Base-by-base conservation (phyloP, 2,797 vertebrate species). In the Anolis apletophallus region DNA sequence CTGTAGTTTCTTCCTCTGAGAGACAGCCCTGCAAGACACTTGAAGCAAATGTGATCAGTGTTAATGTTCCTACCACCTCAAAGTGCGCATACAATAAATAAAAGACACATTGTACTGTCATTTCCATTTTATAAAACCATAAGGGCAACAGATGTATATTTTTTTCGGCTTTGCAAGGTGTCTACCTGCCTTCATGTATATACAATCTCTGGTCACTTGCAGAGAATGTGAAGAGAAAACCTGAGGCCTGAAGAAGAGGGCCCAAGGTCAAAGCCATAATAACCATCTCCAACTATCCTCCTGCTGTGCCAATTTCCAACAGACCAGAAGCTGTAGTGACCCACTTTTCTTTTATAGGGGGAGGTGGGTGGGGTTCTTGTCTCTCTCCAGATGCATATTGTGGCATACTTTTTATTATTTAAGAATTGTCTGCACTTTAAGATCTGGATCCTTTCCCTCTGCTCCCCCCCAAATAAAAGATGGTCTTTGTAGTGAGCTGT, bases 371-470 rank as follows among this genome's bases (percentile, higher is more conserved):
- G 67, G 32, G 36, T 81, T 81, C 54, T 91, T 71, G 79, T 80
- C 55, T 88, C 80, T 79, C 79, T 79, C 85, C 59, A 36, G 73
- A 61, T 85, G 67, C 80, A 80, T 85, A 78, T 36, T 85, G 52
- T 85, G 86, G 73, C 26, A 84, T 72, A 52, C 50, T 26, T 83
- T 87, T 72, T 82, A 50, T 69, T 88, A 84, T 89, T 75, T 93
- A 88, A 91, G 89, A 88, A 90, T 81, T 87, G 73, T 87, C 75
- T 87, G 93, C 90, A 90, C 90, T 94, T 90, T 88, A 84, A 79
- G 77, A 86, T 91, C 85, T 88, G 83, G 71, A 87, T 64, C 81
- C 67, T 87, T 88, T 91, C 90, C 83, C 46, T 72, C 40, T 72
- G 21, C 46, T 73, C 46, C 46, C 46, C 77, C 80, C 67, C 11